Conservation (phyloP, 1,140 invertebrate genomes). For the Danaus melanippus region DNA sequence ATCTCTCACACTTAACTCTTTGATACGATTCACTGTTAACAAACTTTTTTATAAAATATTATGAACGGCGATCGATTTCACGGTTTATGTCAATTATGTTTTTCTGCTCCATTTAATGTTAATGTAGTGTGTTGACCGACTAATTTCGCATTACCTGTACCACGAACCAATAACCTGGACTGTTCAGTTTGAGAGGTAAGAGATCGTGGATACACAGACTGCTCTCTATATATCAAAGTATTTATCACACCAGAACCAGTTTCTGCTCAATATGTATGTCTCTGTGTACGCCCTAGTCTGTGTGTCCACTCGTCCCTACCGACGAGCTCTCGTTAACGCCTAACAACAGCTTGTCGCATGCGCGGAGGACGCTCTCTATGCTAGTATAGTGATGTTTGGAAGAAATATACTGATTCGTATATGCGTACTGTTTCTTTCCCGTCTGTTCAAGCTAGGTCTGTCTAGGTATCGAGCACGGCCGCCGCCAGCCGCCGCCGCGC, state of each 20-base stretch:
- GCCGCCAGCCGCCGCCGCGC: slow-evolving; percentile 59
- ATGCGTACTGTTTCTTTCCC: slow-evolving; percentile 67
- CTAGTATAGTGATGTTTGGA: slow-evolving; percentile 35
- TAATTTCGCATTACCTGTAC: no score
- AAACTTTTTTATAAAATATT: no score
- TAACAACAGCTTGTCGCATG: slow-evolving; percentile 7
- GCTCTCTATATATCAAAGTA: background rate
- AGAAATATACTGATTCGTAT: slow-evolving; percentile 70
- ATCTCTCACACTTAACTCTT: slow-evolving; percentile 6
- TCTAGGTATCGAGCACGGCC: slow-evolving; percentile 70
- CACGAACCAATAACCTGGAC: no score
- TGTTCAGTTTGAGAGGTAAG: slow-evolving; percentile 8
- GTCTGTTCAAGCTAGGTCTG: slow-evolving; percentile 71
- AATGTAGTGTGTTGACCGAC: no score
- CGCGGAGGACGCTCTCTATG: background rate
- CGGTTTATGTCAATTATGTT: background rate
- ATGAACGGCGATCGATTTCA: no score
- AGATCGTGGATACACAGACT: slow-evolving; percentile 8
- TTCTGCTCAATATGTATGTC: no score
- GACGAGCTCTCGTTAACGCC: background rate
- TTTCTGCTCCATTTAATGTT: no score
- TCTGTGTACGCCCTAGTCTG: no score
- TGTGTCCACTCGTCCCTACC: background rate
- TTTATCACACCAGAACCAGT: no score
- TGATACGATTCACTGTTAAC: no score